Conservation (phyloP, 2,888 invertebrate species). For the Cheilosia vernalis region DNA sequence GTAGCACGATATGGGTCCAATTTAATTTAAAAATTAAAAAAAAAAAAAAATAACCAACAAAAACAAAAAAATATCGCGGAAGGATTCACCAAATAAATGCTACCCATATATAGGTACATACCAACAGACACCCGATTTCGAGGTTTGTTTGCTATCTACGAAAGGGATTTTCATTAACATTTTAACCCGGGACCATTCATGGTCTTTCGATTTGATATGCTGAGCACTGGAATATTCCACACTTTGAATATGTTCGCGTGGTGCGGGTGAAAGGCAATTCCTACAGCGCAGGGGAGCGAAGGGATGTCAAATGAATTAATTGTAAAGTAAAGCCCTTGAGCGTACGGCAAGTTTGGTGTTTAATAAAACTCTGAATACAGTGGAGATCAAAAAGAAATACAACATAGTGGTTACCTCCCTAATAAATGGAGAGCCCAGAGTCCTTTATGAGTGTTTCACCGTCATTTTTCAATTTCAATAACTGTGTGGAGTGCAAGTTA, state of each 20-base stretch:
- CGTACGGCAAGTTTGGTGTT: constrained; percentile 25
- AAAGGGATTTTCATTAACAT: constrained; percentile 74
- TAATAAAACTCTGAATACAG: constrained; percentile 30
- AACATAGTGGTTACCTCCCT: neutral
- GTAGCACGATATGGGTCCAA: constrained; percentile 57
- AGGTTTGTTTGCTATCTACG: constrained; percentile 61
- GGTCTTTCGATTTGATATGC: constrained; percentile 69
- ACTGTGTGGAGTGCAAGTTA: too few species aligned
- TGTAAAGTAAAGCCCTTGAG: constrained; percentile 60
- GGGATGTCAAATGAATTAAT: constrained; percentile 71
- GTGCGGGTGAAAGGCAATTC: constrained; percentile 33
- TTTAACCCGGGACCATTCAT: constrained; percentile 71
- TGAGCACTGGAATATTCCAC: constrained; percentile 18
- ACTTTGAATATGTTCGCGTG: neutral
- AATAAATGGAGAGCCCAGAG: neutral
- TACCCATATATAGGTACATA: constrained; percentile 3
- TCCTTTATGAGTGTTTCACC: neutral
- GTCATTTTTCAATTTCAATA: too few species aligned
- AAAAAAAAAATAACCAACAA: neutral
- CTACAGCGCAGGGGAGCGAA: neutral
- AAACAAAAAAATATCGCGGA: constrained; percentile 47
- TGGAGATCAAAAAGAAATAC: constrained; percentile 1
- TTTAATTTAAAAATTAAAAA: constrained; percentile 54
- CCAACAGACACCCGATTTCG: constrained; percentile 24
- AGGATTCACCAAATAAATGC: constrained; percentile 67